These are phyloP conservation scores for Lindbergichthys nudifrons DNA, from an alignment of 2,797 vertebrate genomes.

Conservation along the genomic window DNA sequence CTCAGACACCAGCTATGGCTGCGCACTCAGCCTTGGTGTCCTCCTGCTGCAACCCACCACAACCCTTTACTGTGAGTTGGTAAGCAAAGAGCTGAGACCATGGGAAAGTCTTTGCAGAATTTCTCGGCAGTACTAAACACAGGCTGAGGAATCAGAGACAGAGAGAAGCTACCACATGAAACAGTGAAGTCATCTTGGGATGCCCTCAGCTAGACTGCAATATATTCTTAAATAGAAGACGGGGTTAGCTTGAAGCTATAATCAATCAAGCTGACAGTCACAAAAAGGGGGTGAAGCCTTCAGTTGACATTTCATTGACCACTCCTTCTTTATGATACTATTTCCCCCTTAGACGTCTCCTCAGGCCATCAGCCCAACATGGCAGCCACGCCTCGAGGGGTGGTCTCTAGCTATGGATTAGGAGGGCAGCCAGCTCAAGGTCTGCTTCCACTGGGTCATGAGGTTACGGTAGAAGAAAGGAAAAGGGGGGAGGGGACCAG, in stretches of 20 bases:
- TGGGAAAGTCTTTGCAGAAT: constrained; percentile 63
- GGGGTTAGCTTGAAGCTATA: constrained; percentile 42
- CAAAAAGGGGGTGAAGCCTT: constrained; percentile 57
- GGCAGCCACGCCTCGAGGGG: constrained; percentile 52
- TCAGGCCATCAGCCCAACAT: constrained; percentile 23
- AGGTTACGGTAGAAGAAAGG: constrained; percentile 73
- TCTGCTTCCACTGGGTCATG: constrained; percentile 64
- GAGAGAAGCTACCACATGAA: constrained; percentile 52
- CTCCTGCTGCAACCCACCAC: constrained; percentile 65
- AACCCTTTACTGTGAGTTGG: constrained; percentile 67
- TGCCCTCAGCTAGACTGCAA: constrained; percentile 27
- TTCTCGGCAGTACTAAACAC: constrained; percentile 46
- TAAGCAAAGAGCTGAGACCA: constrained; percentile 56
- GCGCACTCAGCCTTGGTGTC: constrained; percentile 33
- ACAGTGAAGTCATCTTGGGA: constrained; percentile 39
- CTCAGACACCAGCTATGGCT: constrained; percentile 41
- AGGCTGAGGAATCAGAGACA: constrained; percentile 38
- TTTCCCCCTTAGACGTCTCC: constrained; percentile 13
- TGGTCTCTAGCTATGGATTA: constrained; percentile 77
- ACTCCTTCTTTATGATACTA: constrained; percentile 46
- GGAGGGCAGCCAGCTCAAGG: constrained; percentile 41
- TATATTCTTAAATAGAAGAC: constrained; percentile 54
- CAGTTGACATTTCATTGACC: constrained; percentile 64
- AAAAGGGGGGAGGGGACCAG: constrained; percentile 41
- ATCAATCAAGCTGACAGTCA: constrained; percentile 67